Conservation (phyloP, 1,140 invertebrate species). For the Caerostris extrusa region DNA sequence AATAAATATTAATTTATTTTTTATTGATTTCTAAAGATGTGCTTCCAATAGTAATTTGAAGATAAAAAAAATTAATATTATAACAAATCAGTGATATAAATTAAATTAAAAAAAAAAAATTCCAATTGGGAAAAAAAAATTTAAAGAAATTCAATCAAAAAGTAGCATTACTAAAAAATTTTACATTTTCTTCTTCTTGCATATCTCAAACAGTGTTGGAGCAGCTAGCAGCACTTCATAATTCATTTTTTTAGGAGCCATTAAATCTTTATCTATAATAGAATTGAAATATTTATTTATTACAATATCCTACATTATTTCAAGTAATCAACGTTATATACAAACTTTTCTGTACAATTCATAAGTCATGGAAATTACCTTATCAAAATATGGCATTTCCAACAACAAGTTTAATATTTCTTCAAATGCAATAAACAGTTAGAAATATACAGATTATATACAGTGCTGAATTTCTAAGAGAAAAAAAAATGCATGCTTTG, state of each 20-base stretch:
- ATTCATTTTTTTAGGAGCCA: background rate
- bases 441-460: background rate
- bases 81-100: no score
- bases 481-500: background rate
- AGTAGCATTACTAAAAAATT: background rate
- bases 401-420: background rate
- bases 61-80: no score
- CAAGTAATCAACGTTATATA: constrained; percentile 31
- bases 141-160: background rate
- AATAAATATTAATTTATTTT: no score
- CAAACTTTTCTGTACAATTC: constrained; percentile 8
- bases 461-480: background rate
- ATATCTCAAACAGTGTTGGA: background rate
- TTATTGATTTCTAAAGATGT: no score
- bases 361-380: background rate
- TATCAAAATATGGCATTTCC: constrained; percentile 35
- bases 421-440: constrained; percentile 9
- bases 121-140: no score
- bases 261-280: background rate
- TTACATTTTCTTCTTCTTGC: background rate
- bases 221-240: background rate
- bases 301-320: constrained; percentile 16
- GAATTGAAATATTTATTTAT: constrained; percentile 17
- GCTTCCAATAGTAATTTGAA: no score
- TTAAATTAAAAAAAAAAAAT: no score